phyloP scores from a whole-genome alignment of 30 jellyfish, hydroid and myxozoan genomes.

The Kudoa iwatai region DNA sequence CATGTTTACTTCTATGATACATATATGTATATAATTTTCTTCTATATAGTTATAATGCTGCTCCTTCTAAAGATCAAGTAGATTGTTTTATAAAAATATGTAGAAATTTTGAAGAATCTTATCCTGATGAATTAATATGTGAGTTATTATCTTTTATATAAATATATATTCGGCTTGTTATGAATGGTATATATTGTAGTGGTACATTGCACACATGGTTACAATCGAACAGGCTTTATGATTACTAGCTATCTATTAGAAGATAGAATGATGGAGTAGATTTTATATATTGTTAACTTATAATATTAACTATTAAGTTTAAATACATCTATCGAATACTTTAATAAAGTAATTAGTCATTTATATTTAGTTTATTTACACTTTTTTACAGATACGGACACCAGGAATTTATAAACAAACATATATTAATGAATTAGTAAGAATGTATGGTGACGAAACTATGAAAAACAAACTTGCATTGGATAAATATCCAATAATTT shows the following conservation, averaged over 20 bases:
- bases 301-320: no score
- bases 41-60: slow-evolving; percentile 23
- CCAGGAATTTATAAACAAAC: slow-evolving; percentile 47
- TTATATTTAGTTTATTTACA: no score
- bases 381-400: slow-evolving; percentile 48
- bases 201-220: slow-evolving; percentile 83
- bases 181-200: not conserved
- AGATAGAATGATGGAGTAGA: slow-evolving; percentile 31
- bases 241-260: slow-evolving; percentile 18
- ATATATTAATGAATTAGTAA: slow-evolving; percentile 14
- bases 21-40: not conserved
- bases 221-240: slow-evolving; percentile 49
- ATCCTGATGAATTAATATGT: slow-evolving; percentile 60
- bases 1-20: no score
- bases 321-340: no score
- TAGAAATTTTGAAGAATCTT: slow-evolving; percentile 9
- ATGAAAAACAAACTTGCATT: no score
- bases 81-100: slow-evolving; percentile 12
- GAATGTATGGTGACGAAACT: slow-evolving; percentile 22
- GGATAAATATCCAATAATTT: no score
- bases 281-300: no score
- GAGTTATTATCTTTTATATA: not conserved
- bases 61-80: slow-evolving; percentile 40
- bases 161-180: not conserved
- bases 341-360: no score